These are phyloP conservation scores for Bos javanicus DNA, from an alignment of 2,113 vertebrate species.

Conservation along the genomic window DNA sequence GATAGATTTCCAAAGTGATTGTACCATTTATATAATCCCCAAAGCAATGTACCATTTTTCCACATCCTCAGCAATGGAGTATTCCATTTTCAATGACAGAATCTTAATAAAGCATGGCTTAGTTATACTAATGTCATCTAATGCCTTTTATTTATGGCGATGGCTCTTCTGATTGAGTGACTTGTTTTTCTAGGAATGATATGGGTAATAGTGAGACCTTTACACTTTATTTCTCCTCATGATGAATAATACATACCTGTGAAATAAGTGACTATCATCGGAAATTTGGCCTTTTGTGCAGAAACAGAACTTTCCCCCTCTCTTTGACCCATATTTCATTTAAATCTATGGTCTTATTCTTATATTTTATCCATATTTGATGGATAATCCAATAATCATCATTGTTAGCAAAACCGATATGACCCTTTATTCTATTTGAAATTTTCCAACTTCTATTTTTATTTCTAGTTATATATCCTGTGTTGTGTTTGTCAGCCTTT, in stretches of 20 bases:
- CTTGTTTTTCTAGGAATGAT: background rate
- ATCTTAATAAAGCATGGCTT: background rate
- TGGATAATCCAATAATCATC: background rate
- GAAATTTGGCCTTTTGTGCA: background rate
- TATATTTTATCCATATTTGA: background rate
- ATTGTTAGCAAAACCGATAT: background rate
- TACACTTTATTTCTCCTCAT: background rate
- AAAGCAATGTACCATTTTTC: background rate
- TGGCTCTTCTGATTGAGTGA: background rate
- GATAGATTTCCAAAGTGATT: background rate
- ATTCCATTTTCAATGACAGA: background rate
- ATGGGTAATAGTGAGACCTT: background rate
- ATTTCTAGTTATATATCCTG: background rate
- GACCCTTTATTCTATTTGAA: background rate
- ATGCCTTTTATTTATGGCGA: background rate
- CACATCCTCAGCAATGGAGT: background rate
- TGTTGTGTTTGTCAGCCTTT: background rate
- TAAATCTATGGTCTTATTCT: conserved; percentile 5
- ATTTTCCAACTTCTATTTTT: background rate
- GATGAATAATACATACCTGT: background rate
- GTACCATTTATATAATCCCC: background rate
- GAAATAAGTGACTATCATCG: background rate
- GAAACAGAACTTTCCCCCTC: background rate
- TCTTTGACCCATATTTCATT: background rate
- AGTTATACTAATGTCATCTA: background rate